Evolutionary conservation across 1,140 invertebrate genomes (phyloP), one percentile per base, ranked within the genome.

Genomic region (Pararge aegeria): DNA sequence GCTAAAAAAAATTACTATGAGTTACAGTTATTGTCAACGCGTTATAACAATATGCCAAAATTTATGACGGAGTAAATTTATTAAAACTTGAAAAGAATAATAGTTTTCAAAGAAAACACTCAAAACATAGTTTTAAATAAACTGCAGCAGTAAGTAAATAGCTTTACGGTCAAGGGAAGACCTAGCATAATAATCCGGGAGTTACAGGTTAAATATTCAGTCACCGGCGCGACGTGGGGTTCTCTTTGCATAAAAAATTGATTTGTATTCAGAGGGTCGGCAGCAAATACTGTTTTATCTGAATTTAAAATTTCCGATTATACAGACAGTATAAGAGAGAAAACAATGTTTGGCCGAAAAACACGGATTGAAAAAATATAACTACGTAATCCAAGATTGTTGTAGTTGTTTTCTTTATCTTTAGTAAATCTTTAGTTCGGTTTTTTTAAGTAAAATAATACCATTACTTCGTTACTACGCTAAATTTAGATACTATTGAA

Each of bases 241-340:
- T 61, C 44, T 66, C 71, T 74, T 73, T 88, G 71, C 77, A 87
- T 88, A 74, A 88, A 86, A 81, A 78, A 85, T 83, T 70, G 72
- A 80, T 78, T 65, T 66, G 49, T 64, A 59, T 66, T 62, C 49
- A 54, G 59, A 46, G 57, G 15, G 66, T 59, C 58, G 38, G 51
- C 68, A 66, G 58, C 54, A 61, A 49, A 66, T 59, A 16, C 34
- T 68, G 56, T 75, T 70, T 24, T 74, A 75, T 77, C 73, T 80
- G 59, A 77, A 72, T 78, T 68, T 60, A 60, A 72, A 82, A 75
- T 75, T 64, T 69, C 52, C 55, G 56, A 64, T 64, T 54, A 53
- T 64, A 30, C 65, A 9, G 67, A 74, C 69, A 65, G 68, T 69
- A 72, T 46, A 49, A 15, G 38, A 49, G 21, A 29, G 2, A 21